A percentile compares a stretch with the other conserved stretches of the same genome.
Evolutionary conservation across 2,797 vertebrate species (phyloP).

Genomic region (Nothura maculosa): DNA sequence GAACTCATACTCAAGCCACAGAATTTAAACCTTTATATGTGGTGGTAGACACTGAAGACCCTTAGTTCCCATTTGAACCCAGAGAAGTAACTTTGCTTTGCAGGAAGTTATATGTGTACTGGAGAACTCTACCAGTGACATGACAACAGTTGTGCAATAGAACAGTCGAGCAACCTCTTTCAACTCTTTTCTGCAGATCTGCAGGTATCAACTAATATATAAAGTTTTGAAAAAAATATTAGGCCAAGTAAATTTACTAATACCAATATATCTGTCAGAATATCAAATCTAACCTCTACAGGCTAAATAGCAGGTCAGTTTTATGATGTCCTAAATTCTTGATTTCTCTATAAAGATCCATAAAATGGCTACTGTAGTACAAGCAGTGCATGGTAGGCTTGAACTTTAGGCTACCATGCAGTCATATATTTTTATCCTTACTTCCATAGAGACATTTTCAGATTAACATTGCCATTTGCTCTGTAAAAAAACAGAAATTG

Average conservation of each 20-base stretch:
- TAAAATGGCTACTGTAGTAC: too few relatives aligned
- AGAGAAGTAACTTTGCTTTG: neutral
- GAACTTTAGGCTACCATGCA: neutral
- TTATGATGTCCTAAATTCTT: neutral
- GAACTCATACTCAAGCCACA: neutral
- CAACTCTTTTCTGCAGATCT: neutral
- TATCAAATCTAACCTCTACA: neutral
- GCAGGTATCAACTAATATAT: neutral
- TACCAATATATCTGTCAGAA: neutral
- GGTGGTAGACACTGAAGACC: neutral
- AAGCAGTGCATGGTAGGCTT: too few relatives aligned
- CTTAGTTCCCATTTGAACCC: neutral
- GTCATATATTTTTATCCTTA: neutral
- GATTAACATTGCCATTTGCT: neutral
- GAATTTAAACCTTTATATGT: neutral
- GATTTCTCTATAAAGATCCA: neutral
- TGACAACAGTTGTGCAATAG: neutral
- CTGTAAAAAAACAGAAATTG: neutral
- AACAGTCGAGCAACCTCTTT: neutral
- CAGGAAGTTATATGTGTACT: neutral
- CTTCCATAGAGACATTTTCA: neutral
- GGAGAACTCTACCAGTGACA: neutral
- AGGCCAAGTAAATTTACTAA: neutral
- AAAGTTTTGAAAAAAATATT: neutral
- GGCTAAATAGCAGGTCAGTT: accelerated